Conservation (phyloP, 2,888 invertebrate species). For the Chorisops tibialis region DNA sequence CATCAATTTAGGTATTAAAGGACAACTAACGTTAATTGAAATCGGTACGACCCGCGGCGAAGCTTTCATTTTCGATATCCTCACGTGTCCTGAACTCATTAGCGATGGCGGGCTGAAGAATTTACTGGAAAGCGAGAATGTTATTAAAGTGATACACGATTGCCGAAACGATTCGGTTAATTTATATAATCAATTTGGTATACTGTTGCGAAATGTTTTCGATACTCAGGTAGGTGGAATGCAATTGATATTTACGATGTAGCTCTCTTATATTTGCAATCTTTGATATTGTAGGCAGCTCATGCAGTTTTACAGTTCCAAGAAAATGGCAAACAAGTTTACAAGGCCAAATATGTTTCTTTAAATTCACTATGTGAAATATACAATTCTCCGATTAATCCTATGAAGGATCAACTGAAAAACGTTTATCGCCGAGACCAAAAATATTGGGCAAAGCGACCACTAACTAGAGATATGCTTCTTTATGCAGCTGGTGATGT, state of each 20-base stretch:
- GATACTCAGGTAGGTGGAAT: conserved; percentile 70
- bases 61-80: conserved; percentile 83
- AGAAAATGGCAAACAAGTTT: conserved; percentile 84
- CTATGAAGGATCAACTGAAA: conserved; percentile 86
- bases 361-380: conserved; percentile 87
- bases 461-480: conserved; percentile 86
- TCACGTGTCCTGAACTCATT: conserved; percentile 78
- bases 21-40: conserved; percentile 82
- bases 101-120: conserved; percentile 73
- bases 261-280: neutral
- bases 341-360: conserved; percentile 91
- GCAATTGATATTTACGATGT: neutral
- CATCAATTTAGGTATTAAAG: conserved; percentile 84
- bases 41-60: conserved; percentile 78
- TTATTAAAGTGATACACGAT: conserved; percentile 89
- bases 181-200: conserved; percentile 80
- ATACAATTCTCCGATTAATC: conserved; percentile 83
- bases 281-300: conserved; percentile 60
- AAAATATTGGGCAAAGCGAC: conserved; percentile 85
- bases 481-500: conserved; percentile 89
- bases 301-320: conserved; percentile 89
- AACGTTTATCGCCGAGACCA: conserved; percentile 82
- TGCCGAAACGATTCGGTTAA: conserved; percentile 89
- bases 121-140: conserved; percentile 74
- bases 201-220: conserved; percentile 79